Conservation (phyloP, 2,113 vertebrate genomes). For the Zosterops hypoxanthus region DNA sequence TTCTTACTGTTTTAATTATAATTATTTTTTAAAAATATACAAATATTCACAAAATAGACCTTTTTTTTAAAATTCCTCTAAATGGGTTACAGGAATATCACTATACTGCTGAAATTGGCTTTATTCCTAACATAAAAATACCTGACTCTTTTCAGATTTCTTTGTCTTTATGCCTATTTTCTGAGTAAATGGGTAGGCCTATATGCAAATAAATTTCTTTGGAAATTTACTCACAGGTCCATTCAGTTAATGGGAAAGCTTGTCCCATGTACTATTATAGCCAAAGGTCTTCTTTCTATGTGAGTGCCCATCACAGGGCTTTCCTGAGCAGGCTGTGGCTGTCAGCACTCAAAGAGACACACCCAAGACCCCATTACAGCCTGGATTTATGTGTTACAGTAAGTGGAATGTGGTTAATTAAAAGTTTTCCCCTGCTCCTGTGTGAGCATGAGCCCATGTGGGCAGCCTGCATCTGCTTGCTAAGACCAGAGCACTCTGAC, state of each 20-base stretch:
- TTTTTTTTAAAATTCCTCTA: not conserved
- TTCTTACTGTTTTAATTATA: conserved; percentile 35
- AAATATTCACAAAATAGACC: conserved; percentile 27
- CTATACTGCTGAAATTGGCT: not conserved
- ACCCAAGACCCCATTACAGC: not conserved
- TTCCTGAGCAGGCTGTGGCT: not conserved
- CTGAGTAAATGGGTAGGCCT: not conserved
- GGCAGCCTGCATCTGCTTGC: rapidly evolving
- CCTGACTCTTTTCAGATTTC: not conserved
- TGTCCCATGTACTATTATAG: not conserved
- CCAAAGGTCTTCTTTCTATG: rapidly evolving
- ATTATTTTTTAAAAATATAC: conserved; percentile 14
- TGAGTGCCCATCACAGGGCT: rapidly evolving
- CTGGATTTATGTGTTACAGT: not conserved
- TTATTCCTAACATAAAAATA: conserved; percentile 34
- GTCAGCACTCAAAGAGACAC: not conserved
- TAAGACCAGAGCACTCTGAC: not conserved
- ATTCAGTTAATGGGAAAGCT: not conserved
- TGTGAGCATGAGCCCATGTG: rapidly evolving
- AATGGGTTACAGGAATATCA: not conserved
- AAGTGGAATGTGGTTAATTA: not conserved
- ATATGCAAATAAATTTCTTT: conserved; percentile 15
- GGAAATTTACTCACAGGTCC: not conserved
- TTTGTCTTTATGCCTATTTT: not conserved
- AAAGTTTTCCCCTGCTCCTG: not conserved